Base-by-base conservation (phyloP, 2,113 vertebrate species). In the Macrotis lagotis region DNA sequence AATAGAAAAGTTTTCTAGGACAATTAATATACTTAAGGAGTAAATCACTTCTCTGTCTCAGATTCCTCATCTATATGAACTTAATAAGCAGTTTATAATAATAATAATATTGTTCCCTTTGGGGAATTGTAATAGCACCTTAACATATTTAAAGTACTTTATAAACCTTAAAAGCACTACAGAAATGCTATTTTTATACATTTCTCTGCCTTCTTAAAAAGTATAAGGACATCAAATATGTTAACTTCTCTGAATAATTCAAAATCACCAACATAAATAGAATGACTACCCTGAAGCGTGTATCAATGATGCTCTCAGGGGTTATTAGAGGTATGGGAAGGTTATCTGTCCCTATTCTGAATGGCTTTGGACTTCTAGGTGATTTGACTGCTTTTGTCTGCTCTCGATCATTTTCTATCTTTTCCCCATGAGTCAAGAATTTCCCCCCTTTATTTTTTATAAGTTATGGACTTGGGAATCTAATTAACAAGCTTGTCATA, bases 281-380 rank as follows among this genome's bases (percentile, higher is more conserved):
- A 90, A 90, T 37, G 0, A 31, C 12, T 8, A 24, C 83, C 88
- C 25, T 89, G 24, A 24, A 51, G 26, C 59, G 47, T 91, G 92
- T 74, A 59, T 0, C 8, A 50, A n/a, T 47, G 24, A 1, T 47
- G 48, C 25, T 89, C 48, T 37, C 0, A 0, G 83, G 92, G 90
- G 16, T 52, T 66, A 28, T 25, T 25, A 0, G 1, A 31, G 47
- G 55, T 31, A 3, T 16, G 8, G 0, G 19, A 50, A 51, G 6
- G 1, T 8, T 2, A 90, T 44, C 74, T 49, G 48, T 25, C 92
- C 83, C 9, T 0, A 0, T 25, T 49, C 47, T 51, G 3, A 24
- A n/a, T 51, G 14, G 88, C 88, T 19, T 50, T 88, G 0, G 0
- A 25, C 55, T 37, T 8, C 91, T 44, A 59, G 48, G 83, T n/a